Conservation (phyloP, 2,797 vertebrate genomes). For the Sebastes kiyomatsui region DNA sequence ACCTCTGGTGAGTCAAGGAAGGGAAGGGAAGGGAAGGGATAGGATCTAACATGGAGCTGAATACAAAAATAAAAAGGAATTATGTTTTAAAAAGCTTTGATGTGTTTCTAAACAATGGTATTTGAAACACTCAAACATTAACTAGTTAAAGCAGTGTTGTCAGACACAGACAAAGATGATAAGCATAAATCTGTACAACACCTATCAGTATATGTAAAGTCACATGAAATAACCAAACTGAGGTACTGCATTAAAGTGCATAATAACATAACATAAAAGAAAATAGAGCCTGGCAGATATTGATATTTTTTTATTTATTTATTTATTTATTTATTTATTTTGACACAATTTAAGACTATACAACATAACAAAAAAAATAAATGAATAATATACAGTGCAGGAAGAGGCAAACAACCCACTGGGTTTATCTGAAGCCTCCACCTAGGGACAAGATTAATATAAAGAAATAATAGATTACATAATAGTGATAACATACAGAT, state of each 20-base stretch:
- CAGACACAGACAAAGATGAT: not conserved
- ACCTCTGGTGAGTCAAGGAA: slow-evolving; percentile 89
- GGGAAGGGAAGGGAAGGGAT: not conserved
- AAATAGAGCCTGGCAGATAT: not conserved
- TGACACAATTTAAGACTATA: too few relatives aligned
- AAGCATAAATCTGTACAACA: not conserved
- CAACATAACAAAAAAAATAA: too few relatives aligned
- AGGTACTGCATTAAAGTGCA: not conserved
- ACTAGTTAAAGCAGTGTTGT: not conserved
- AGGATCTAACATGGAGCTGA: accelerated
- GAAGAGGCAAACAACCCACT: too few relatives aligned
- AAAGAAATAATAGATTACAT: too few relatives aligned
- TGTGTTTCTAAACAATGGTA: not conserved
- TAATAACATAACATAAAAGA: not conserved
- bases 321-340: too few relatives aligned
- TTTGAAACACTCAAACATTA: not conserved
- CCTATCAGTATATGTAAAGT: not conserved
- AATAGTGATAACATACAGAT: too few relatives aligned
- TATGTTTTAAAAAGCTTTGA: not conserved
- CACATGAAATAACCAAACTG: not conserved
- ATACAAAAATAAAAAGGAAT: not conserved
- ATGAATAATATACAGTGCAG: too few relatives aligned
- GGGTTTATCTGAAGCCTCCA: too few relatives aligned
- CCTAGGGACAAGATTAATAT: too few relatives aligned
- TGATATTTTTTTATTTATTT: too few relatives aligned